phyloP scores from a whole-genome alignment of 2,113 vertebrate genomes.

The Mesoclemmys tuberculata region DNA sequence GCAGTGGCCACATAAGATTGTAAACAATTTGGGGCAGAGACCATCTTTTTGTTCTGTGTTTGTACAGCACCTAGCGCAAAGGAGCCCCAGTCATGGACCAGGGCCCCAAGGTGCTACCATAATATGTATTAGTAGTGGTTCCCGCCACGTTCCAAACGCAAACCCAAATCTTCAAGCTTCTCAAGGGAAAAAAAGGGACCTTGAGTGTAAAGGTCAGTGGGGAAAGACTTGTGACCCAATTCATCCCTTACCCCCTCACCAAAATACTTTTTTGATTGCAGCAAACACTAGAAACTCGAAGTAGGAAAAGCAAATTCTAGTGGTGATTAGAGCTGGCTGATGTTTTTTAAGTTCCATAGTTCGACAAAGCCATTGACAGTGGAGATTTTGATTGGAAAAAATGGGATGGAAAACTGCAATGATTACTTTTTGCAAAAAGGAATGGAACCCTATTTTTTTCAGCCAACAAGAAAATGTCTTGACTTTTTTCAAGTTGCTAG shows the following conservation, averaged over 20 bases:
- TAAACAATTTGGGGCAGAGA: neutral
- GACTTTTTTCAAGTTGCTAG: neutral
- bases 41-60: neutral
- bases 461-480: neutral
- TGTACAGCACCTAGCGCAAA: rapidly evolving
- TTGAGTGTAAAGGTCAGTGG: neutral
- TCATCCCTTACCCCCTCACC: too few species aligned
- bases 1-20: neutral
- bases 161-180: neutral
- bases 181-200: neutral
- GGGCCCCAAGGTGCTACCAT: neutral
- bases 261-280: neutral
- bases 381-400: neutral
- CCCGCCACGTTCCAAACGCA: neutral
- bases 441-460: neutral
- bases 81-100: neutral
- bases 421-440: too few species aligned
- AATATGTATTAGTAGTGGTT: neutral
- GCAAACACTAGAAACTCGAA: neutral
- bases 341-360: neutral
- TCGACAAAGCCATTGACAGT: neutral
- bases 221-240: neutral
- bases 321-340: neutral
- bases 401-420: neutral
- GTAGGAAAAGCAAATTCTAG: neutral